Conservation (phyloP, 2,888 invertebrate genomes). For the Sinotaia quadrata region DNA sequence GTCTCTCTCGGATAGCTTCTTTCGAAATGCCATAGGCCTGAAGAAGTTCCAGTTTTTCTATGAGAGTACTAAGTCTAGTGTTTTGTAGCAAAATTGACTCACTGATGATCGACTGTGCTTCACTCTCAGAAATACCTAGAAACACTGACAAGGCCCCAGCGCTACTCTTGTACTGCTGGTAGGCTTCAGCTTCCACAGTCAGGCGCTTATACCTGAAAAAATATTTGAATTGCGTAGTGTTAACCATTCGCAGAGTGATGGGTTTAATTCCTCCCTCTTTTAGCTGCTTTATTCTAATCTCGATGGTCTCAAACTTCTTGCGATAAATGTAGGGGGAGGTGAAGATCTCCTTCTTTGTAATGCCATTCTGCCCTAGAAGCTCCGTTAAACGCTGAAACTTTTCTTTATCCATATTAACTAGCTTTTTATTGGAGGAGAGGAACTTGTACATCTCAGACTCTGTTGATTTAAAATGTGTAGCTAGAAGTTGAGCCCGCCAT, state of each 20-base stretch:
- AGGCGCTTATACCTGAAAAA: conserved; percentile 5
- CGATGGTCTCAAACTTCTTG: conserved; percentile 14
- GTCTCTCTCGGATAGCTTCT: conserved; percentile 18
- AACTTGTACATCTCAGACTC: conserved; percentile 21
- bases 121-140: not conserved
- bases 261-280: conserved; percentile 11
- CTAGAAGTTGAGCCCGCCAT: conserved; percentile 2
- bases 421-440: not conserved
- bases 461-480: not conserved
- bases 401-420: conserved; percentile 14
- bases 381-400: conserved; percentile 9
- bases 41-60: conserved; percentile 15
- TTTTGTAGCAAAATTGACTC: conserved; percentile 18
- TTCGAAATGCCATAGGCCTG: conserved; percentile 8
- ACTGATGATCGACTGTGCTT: not conserved
- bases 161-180: conserved; percentile 7
- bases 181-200: conserved; percentile 12
- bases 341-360: conserved; percentile 10
- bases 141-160: not conserved
- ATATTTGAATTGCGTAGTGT: conserved; percentile 19
- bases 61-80: conserved; percentile 19
- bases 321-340: conserved; percentile 23
- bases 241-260: conserved; percentile 15
- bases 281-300: conserved; percentile 7
- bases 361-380: conserved; percentile 20